A percentile compares a stretch with the other conserved stretches of the same genome.
These are phyloP conservation scores for Elanus axillaris DNA, from an alignment of 2,113 vertebrate species.

Conservation along the genomic window DNA sequence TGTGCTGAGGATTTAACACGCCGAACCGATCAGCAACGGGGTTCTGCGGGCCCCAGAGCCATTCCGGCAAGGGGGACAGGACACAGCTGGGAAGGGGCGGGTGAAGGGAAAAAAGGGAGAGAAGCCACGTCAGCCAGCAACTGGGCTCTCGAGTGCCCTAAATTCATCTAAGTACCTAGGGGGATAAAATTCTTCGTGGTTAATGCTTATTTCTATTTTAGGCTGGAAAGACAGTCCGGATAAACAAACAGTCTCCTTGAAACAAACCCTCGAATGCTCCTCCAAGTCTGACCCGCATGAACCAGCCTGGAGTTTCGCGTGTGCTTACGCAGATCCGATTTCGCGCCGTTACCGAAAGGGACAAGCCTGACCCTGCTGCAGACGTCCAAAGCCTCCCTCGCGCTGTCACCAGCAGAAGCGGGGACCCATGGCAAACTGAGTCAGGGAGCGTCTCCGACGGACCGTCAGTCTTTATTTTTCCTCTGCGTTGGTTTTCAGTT, in stretches of 20 bases:
- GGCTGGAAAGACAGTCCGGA: not conserved
- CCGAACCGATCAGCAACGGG: not conserved
- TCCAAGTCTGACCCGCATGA: not conserved
- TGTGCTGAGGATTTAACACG: not conserved
- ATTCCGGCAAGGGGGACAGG: not conserved
- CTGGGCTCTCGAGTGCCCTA: not conserved
- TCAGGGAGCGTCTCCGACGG: not conserved
- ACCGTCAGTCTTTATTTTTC: not conserved
- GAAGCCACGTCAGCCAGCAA: not conserved
- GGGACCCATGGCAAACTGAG: not conserved
- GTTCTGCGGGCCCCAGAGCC: not conserved
- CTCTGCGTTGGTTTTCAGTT: not conserved
- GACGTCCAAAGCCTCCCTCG: not conserved
- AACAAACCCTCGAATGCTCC: not conserved
- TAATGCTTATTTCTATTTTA: constrained; percentile 15
- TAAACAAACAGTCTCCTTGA: constrained; percentile 9
- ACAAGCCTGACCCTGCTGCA: not conserved
- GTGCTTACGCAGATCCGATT: not conserved
- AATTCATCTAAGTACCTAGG: not conserved
- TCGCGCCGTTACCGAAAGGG: not conserved
- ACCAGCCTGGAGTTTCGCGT: not conserved
- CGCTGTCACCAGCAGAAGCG: not conserved
- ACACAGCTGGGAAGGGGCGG: not conserved
- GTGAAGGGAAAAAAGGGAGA: not conserved
- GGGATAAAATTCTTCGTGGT: not conserved